phyloP scores from a whole-genome alignment of 2,113 vertebrate species.

The Furnarius figulus region DNA sequence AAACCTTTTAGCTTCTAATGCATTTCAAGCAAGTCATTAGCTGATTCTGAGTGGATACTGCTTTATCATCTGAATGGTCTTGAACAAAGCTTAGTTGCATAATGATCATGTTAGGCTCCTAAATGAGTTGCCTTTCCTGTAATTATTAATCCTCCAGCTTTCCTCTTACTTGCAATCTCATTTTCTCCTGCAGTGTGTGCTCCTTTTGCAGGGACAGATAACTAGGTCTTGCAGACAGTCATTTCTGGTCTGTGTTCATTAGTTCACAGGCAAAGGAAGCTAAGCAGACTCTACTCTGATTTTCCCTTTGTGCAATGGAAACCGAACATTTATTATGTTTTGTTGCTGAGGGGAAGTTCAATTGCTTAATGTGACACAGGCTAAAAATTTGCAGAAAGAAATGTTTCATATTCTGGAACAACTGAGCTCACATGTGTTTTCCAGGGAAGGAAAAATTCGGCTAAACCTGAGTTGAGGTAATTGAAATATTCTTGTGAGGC shows the following conservation, averaged over 20 bases:
- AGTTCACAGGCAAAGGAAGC: constrained; percentile 25
- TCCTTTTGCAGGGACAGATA: constrained; percentile 12
- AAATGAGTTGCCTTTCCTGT: constrained; percentile 47
- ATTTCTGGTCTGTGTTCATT: constrained; percentile 36
- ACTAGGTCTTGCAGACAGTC: constrained; percentile 17
- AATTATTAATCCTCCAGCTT: constrained; percentile 27
- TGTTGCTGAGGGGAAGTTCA: neutral
- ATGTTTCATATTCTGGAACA: neutral
- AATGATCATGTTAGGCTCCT: neutral
- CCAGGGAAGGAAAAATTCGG: neutral
- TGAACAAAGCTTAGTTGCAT: neutral
- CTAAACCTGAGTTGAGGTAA: neutral
- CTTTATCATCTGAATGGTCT: neutral
- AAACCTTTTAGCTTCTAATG: neutral
- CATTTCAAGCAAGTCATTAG: neutral
- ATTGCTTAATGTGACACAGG: neutral
- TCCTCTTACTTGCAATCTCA: constrained; percentile 35
- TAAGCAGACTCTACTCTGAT: constrained; percentile 39
- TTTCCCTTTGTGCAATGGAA: constrained; percentile 31
- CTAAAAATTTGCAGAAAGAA: neutral
- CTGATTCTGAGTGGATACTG: neutral
- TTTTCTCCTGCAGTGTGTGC: constrained; percentile 20
- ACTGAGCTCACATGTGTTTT: neutral
- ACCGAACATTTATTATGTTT: neutral
- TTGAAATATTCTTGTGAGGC: neutral